Evolutionary conservation across 2,113 vertebrate genomes (phyloP).

Genomic region (Gallinago paraguaiae): DNA sequence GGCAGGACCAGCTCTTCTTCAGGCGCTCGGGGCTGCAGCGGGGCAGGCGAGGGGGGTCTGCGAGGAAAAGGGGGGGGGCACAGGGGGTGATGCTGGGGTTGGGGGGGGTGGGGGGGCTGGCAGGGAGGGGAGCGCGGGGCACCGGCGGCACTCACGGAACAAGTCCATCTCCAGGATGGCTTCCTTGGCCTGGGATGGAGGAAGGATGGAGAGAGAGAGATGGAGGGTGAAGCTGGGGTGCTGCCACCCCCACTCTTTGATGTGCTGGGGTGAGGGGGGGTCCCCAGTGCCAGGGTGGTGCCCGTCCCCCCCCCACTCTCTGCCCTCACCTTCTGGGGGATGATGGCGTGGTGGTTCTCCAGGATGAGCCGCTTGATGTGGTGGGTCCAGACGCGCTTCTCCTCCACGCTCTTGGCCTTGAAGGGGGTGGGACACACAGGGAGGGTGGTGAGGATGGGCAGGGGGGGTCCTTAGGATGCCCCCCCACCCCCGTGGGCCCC

Average conservation of each 20-base stretch:
- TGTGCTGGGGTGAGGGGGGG: neutral
- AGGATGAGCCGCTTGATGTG: neutral
- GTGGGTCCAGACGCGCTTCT: neutral
- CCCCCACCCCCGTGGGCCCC: neutral
- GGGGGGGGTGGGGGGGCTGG: no score
- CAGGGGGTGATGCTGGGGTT: neutral
- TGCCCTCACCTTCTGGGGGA: neutral
- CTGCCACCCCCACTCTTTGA: neutral
- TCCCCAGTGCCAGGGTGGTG: neutral
- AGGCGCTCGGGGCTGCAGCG: constrained; percentile 87
- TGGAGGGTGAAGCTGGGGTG: neutral
- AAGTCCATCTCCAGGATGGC: neutral
- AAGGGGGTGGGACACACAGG: neutral
- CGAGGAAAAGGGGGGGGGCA: neutral
- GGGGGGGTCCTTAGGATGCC: neutral
- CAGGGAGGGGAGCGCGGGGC: neutral
- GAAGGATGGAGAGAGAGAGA: neutral
- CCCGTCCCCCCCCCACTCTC: neutral
- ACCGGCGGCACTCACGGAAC: neutral
- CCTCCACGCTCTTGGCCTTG: neutral
- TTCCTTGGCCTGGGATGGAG: neutral
- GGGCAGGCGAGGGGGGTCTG: constrained; percentile 72
- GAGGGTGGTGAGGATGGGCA: neutral
- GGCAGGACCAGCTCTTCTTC: constrained; percentile 83
- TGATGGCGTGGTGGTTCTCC: neutral